Evolutionary conservation across 2,113 vertebrate species (phyloP).

Genomic region (Sarotherodon lohbergeri): DNA sequence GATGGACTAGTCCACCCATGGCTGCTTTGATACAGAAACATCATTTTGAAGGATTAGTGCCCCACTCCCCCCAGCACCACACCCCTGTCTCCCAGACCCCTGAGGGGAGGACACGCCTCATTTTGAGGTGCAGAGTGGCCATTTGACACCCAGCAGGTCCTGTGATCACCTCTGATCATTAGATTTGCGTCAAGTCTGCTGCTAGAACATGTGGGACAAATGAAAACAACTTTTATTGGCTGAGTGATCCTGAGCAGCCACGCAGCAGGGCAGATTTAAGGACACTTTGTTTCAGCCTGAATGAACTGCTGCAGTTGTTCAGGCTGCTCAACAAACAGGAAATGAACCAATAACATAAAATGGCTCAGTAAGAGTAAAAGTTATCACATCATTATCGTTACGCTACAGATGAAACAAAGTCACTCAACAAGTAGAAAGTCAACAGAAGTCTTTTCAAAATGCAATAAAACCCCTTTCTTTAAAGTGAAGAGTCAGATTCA

Average conservation of each 20-base stretch:
- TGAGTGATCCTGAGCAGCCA: neutral
- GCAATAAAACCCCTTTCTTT: neutral
- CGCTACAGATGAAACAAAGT: neutral
- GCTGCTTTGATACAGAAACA: neutral
- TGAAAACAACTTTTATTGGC: neutral
- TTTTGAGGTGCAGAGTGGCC: rapidly evolving
- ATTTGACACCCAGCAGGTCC: neutral
- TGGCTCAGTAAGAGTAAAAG: neutral
- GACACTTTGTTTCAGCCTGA: neutral
- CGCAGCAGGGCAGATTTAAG: rapidly evolving
- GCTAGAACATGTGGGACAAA: rapidly evolving
- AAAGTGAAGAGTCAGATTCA: neutral
- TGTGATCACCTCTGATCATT: neutral
- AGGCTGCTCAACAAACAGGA: neutral
- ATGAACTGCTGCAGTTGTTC: no score
- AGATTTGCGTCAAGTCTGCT: neutral
- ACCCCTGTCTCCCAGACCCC: neutral
- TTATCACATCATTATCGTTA: rapidly evolving
- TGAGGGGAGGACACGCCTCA: rapidly evolving
- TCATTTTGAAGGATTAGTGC: neutral
- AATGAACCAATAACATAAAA: no score
- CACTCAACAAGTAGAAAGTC: neutral
- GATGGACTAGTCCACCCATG: rapidly evolving
- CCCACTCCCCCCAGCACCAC: neutral
- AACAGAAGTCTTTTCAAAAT: rapidly evolving